Evolutionary conservation across 2,888 invertebrate genomes (phyloP), one percentile per base, ranked within the genome.

Genomic region (Malthinus flaveolus): DNA sequence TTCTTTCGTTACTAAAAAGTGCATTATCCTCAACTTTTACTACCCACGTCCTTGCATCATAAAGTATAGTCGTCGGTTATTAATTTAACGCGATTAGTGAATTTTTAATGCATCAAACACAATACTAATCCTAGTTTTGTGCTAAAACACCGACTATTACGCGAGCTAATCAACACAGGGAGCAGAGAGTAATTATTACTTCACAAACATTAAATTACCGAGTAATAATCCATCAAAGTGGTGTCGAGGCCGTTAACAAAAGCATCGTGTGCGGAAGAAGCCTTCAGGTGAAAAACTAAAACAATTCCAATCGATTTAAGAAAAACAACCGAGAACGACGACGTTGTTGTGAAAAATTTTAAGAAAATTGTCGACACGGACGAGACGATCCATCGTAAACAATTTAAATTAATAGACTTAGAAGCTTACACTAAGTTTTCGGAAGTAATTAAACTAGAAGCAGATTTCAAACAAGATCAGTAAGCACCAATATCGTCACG

Each of bases 381-480:
- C 39, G 13, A 42, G 39, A 13, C 39, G 23, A 42, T 42, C 15
- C 23, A 42, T 42, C 23, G 39, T 15, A 23, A 13, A 42, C 39
- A 62, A 56, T 62, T 51, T 46, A 61, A 59, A 65, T 66, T 66
- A 66, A 65, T 66, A 65, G 62, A 65, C 64, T 64, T 50, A 47
- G 63, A 57, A 58, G 56, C 62, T 59, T 56, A 56, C 56, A 53
- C 59, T 50, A 63, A 65, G 63, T 66, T 66, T 63, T 65, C 31
- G 34, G 51, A 66, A 65, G 65, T 66, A 66, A 66, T 66, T 66
- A 66, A 65, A 66, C 61, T 59, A 52, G 58, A 45, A 46, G 47
- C 36, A 47, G 56, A 56, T 55, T 50, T 60, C 49, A 60, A 57
- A 55, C 49, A 47, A 55, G 56, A 56, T 56, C 55, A 56, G 42